A percentile compares a stretch with the other conserved stretches of the same genome.
These are phyloP conservation scores for Odobenus rosmarus DNA, from an alignment of 2,113 vertebrate species.

Conservation along the genomic window DNA sequence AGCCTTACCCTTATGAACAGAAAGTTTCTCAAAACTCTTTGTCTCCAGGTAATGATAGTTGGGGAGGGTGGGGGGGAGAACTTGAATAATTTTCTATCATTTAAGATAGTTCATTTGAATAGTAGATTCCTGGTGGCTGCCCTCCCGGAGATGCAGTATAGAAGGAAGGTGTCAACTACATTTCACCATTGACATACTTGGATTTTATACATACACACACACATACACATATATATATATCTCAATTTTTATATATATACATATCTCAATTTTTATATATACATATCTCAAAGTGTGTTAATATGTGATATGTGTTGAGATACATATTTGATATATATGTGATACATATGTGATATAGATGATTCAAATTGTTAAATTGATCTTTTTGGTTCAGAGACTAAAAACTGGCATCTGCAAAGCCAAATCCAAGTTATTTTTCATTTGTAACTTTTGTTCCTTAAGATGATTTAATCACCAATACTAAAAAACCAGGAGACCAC, in stretches of 20 bases:
- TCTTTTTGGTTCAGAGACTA: background rate
- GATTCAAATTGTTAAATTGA: background rate
- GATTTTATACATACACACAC: background rate
- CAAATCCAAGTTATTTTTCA: background rate
- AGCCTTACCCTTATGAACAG: background rate
- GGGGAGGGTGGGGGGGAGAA: accelerated
- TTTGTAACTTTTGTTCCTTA: background rate
- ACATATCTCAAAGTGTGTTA: background rate
- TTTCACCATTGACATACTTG: background rate
- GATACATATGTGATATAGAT: background rate
- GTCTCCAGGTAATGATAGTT: background rate
- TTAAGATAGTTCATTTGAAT: background rate
- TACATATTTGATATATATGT: background rate
- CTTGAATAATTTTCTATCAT: background rate
- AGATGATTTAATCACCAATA: background rate
- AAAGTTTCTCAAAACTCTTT: background rate
- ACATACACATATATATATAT: background rate
- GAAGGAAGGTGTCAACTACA: background rate
- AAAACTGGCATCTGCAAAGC: background rate
- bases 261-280: too few relatives aligned
- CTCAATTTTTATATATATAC: background rate
- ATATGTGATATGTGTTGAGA: background rate
- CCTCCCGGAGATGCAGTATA: background rate
- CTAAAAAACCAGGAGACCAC: background rate
- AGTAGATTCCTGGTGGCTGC: background rate